phyloP scores from a whole-genome alignment of 2,113 vertebrate species.

The Ursus arctos region DNA sequence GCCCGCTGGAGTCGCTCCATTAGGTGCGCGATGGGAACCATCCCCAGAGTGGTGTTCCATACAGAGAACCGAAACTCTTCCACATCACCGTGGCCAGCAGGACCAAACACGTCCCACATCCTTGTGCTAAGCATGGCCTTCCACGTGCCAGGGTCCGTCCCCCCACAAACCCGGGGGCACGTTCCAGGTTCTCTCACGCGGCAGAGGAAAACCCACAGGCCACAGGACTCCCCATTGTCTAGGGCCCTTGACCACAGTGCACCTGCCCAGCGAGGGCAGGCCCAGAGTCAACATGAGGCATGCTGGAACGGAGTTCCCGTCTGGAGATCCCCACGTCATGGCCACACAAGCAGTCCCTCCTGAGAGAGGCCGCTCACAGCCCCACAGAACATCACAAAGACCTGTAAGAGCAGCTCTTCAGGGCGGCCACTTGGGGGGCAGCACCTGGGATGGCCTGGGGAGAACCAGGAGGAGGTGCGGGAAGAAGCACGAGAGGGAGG shows the following conservation, averaged over 20 bases:
- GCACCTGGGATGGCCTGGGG: not conserved
- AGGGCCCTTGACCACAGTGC: rapidly evolving
- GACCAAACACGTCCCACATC: not conserved
- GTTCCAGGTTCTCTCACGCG: not conserved
- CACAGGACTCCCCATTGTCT: not conserved
- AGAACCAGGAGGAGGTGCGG: not conserved
- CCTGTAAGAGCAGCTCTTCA: not conserved
- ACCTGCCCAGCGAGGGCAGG: rapidly evolving
- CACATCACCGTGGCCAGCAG: rapidly evolving
- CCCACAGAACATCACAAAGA: rapidly evolving
- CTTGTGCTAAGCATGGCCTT: not conserved
- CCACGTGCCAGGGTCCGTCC: too few relatives aligned
- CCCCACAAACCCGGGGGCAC: not conserved
- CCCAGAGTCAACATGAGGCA: too few relatives aligned
- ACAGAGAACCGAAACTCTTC: rapidly evolving
- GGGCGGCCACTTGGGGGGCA: not conserved
- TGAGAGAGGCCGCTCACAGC: rapidly evolving
- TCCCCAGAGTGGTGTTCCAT: rapidly evolving
- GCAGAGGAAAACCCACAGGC: not conserved
- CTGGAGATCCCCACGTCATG: not conserved
- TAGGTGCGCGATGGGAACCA: rapidly evolving
- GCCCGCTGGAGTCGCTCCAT: rapidly evolving
- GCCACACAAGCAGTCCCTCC: rapidly evolving
- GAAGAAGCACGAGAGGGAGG: not conserved
- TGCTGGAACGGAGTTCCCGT: rapidly evolving